Conservation (phyloP, 35 echinoderm and acorn worm genomes). For the Ophiothrix spiculata region DNA sequence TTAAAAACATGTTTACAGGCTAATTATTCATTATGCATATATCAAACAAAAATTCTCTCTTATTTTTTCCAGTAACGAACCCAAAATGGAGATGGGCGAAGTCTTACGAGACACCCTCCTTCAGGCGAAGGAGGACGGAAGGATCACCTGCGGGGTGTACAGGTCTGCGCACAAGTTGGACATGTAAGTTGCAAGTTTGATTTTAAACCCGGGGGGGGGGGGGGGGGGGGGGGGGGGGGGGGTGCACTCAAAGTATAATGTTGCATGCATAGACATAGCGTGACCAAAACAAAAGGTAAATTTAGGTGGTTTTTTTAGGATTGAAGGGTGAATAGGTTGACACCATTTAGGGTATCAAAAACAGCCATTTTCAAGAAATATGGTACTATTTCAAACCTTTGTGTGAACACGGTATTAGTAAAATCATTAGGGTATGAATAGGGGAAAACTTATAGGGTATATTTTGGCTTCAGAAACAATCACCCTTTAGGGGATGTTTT, state of each 20-base stretch:
- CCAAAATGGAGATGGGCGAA: slow-evolving; percentile 17
- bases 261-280: not conserved
- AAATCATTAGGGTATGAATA: too few species aligned
- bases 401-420: not conserved
- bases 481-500: too few species aligned
- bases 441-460: too few species aligned
- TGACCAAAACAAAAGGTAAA: not conserved
- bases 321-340: not conserved
- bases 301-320: not conserved
- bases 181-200: slow-evolving; percentile 14
- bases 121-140: slow-evolving; percentile 16
- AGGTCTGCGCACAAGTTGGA: slow-evolving; percentile 25
- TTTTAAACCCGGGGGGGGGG: not conserved
- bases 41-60: too few species aligned
- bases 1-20: too few species aligned
- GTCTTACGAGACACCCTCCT: slow-evolving; percentile 13
- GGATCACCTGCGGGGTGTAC: slow-evolving; percentile 39
- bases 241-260: not conserved
- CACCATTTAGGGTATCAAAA: not conserved
- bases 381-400: not conserved
- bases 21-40: too few species aligned
- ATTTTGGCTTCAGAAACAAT: too few species aligned
- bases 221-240: too few species aligned
- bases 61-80: slow-evolving; percentile 12
- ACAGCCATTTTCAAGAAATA: not conserved